Conservation (phyloP, 2,888 invertebrate species). For the Malacosoma neustria region DNA sequence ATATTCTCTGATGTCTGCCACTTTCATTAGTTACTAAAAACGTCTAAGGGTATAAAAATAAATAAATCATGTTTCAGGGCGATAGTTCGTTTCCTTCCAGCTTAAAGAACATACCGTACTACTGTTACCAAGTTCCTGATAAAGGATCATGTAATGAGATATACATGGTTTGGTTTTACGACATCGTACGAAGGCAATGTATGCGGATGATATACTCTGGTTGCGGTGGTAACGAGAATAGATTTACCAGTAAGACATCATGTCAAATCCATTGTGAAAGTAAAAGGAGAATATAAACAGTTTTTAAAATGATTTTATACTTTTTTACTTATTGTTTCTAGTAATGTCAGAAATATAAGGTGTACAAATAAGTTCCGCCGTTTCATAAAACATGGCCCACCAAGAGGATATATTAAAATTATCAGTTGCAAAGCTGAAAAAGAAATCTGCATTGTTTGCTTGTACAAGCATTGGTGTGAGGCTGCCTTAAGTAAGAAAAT, state of each 20-base stretch:
- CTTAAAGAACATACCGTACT: conserved; percentile 51
- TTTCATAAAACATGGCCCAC: too few species aligned
- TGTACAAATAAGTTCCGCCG: not conserved
- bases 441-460: too few species aligned
- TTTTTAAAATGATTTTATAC: not conserved
- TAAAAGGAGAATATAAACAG: conserved; percentile 24
- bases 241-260: conserved; percentile 28
- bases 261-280: conserved; percentile 42
- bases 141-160: conserved; percentile 46
- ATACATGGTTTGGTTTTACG: conserved; percentile 49
- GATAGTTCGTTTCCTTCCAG: conserved; percentile 52
- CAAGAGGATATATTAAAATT: too few species aligned
- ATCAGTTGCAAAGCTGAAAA: too few species aligned
- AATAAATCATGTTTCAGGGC: conserved; percentile 33
- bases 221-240: conserved; percentile 61
- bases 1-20: too few species aligned
- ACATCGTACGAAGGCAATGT: conserved; percentile 46
- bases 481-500: too few species aligned
- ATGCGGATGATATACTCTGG: conserved; percentile 61
- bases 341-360: not conserved
- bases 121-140: conserved; percentile 51
- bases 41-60: too few species aligned
- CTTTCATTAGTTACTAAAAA: too few species aligned
- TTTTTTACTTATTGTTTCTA: not conserved
- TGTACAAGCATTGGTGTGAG: too few species aligned